Base-by-base conservation (phyloP, 2,113 vertebrate species). In the Equus przewalskii region DNA sequence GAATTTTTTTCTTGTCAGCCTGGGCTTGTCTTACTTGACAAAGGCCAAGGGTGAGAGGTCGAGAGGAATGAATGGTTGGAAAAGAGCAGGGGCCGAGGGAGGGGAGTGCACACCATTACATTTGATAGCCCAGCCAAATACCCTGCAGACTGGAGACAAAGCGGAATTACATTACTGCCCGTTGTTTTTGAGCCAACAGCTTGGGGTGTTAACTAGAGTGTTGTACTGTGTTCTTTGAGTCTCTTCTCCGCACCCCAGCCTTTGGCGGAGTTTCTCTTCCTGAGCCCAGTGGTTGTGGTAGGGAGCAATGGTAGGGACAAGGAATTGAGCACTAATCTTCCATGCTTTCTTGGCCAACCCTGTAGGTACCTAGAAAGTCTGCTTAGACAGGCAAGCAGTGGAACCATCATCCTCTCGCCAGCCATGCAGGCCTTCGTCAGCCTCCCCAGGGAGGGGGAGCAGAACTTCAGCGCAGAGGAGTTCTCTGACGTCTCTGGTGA, bases 331-430 rank as follows among this genome's bases (percentile, higher is more conserved):
- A 16, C 70, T 95, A 41, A 97, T 64, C 65, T 49, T 64, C 28
- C 56, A 15, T 82, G 67, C 62, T 96, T 89, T 91, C 62, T 88
- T 94, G 72, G 13, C 10, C 80, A 80, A 94, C 11, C 87, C 70
- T 54, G 18, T 92, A 99, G 99, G 99, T 99, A 99, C 98, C 98
- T 99, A 79, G 99, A 99, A 98, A 98, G 99, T 18, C 99, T 99
- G 58, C 98, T 99, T 54, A 99, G 99, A 28, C 99, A 99, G 97
- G 99, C 99, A 1, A 99, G 99, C 98, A 98, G 97, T 0, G 99
- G 99, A 6, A 95, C 99, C 89, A 99, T 99, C 18, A 44, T 99
- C 10, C 99, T 99, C 96, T 99, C 99, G 54, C 99, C 99, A 0
- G 98, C 99, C 6, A 99, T 99, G 97, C 99, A 99, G 92, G 99